These are phyloP conservation scores for Trogon surrucura DNA, from an alignment of 2,113 vertebrate genomes.

Conservation along the genomic window DNA sequence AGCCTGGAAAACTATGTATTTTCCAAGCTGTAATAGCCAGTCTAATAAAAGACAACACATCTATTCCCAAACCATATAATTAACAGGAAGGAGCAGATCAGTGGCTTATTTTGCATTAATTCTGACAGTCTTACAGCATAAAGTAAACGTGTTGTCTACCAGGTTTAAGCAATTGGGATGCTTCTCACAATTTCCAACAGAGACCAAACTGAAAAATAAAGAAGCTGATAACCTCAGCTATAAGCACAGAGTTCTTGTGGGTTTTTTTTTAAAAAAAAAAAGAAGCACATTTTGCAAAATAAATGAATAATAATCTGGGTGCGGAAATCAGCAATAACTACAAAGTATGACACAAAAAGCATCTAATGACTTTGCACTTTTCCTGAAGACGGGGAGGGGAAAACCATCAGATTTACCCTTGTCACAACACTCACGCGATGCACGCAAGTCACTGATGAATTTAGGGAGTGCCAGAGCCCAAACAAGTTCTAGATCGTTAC, in stretches of 20 bases:
- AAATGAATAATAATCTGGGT: background rate
- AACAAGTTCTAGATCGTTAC: fast-evolving
- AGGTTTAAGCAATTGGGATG: background rate
- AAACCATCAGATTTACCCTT: background rate
- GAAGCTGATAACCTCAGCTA: background rate
- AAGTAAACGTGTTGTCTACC: background rate
- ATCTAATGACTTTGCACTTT: constrained; percentile 59
- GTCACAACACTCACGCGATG: background rate
- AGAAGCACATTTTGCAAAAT: too few relatives aligned
- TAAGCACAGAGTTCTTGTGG: background rate
- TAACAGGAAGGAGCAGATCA: background rate
- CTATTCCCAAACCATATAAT: background rate
- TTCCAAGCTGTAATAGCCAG: background rate
- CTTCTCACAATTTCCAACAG: background rate
- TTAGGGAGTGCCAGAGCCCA: fast-evolving
- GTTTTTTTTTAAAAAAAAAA: background rate
- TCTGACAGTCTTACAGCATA: background rate
- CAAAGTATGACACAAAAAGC: background rate
- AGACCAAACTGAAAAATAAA: background rate
- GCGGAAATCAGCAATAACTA: background rate
- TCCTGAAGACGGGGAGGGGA: background rate
- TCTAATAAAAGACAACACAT: background rate
- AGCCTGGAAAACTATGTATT: background rate
- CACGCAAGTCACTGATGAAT: fast-evolving
- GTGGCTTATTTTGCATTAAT: background rate